A percentile compares a stretch with the other conserved stretches of the same genome.
These are phyloP conservation scores for Morpho deidamia DNA, from an alignment of 2,888 invertebrate species.

Conservation along the genomic window DNA sequence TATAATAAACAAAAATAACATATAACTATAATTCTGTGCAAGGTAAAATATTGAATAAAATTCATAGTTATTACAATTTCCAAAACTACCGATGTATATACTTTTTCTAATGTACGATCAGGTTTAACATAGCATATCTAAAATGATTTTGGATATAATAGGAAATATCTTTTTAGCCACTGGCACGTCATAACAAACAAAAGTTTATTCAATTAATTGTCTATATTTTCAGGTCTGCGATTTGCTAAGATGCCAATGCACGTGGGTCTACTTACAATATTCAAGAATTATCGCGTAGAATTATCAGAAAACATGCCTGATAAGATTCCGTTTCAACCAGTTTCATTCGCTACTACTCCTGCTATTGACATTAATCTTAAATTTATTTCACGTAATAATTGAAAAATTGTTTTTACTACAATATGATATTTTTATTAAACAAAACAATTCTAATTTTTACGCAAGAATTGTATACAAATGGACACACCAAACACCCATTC, in stretches of 20 bases:
- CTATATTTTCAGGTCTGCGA: conserved; percentile 29
- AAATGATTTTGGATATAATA: too few relatives aligned
- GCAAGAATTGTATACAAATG: too few relatives aligned
- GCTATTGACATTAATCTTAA: conserved; percentile 24
- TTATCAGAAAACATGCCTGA: conserved; percentile 31
- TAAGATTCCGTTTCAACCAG: conserved; percentile 29
- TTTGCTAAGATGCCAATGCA: conserved; percentile 44
- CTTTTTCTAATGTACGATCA: too few relatives aligned
- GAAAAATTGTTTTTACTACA: background rate
- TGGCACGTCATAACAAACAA: too few relatives aligned
- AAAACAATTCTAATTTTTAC: too few relatives aligned
- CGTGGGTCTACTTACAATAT: conserved; percentile 37
- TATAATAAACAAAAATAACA: background rate
- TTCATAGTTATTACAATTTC: too few relatives aligned
- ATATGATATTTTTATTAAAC: too few relatives aligned
- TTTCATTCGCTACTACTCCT: conserved; percentile 26
- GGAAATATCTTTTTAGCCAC: too few relatives aligned
- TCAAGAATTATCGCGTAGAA: conserved; percentile 38
- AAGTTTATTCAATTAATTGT: too few relatives aligned
- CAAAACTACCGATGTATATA: too few relatives aligned
- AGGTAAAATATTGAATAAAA: background rate
- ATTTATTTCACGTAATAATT: conserved; percentile 22
- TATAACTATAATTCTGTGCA: background rate
- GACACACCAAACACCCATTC: too few relatives aligned
- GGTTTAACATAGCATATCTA: too few relatives aligned